These are phyloP conservation scores for Emydura subglobosa DNA, from an alignment of 2,113 vertebrate genomes.

Conservation along the genomic window DNA sequence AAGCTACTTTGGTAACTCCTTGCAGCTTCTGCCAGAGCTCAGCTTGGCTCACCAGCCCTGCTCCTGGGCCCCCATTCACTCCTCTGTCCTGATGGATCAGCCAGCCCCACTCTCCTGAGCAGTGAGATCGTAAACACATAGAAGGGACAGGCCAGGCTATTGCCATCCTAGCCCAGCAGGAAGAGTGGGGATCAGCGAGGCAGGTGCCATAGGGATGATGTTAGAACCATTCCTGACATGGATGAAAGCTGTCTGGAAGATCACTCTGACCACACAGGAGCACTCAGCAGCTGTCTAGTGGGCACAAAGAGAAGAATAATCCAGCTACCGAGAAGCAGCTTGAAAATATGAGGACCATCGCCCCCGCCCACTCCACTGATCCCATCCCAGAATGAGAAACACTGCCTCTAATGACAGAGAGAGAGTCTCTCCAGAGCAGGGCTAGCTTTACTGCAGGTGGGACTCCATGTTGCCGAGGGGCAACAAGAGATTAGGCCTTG, in stretches of 20 bases:
- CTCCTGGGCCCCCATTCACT: background rate
- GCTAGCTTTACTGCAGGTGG: background rate
- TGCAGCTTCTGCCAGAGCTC: background rate
- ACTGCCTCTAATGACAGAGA: accelerated
- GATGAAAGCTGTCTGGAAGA: background rate
- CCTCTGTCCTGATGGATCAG: background rate
- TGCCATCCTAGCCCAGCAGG: background rate
- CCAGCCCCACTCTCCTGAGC: background rate
- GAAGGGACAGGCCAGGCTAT: background rate
- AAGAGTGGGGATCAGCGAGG: background rate
- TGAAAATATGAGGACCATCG: background rate
- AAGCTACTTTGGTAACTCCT: background rate
- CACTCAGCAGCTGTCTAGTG: background rate
- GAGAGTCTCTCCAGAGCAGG: background rate
- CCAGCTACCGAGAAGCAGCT: no score
- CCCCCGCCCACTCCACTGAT: no score
- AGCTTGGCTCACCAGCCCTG: background rate
- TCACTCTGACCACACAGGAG: background rate
- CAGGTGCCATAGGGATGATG: background rate
- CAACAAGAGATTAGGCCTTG: background rate
- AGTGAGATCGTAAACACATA: background rate
- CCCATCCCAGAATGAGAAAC: background rate
- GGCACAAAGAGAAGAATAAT: no score
- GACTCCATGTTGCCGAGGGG: background rate
- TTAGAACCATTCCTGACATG: background rate